phyloP scores from a whole-genome alignment of 2,113 vertebrate species.

The Chaetops frenatus region DNA sequence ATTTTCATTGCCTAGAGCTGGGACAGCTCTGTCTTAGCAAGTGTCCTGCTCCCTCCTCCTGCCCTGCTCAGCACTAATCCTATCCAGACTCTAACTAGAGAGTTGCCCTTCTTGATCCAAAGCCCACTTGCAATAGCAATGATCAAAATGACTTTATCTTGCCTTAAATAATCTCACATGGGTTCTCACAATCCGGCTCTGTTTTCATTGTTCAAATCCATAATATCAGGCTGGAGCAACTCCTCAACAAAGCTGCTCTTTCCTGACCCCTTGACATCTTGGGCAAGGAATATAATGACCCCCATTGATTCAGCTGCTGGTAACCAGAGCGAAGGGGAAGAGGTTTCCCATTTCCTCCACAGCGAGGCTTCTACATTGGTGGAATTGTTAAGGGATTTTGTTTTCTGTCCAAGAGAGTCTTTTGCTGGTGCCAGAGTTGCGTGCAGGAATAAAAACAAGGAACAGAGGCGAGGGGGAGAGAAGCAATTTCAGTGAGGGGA shows the following conservation, averaged over 20 bases:
- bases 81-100: neutral
- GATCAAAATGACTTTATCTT: conserved; percentile 56
- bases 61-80: neutral
- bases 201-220: conserved; percentile 43
- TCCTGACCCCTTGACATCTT: conserved; percentile 55
- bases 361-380: neutral
- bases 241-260: conserved; percentile 50
- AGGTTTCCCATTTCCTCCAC: conserved; percentile 48
- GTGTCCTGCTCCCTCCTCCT: neutral
- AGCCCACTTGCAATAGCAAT: conserved; percentile 24
- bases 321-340: conserved; percentile 27
- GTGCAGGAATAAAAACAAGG: neutral
- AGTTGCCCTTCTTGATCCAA: conserved; percentile 17
- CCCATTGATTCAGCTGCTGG: conserved; percentile 53
- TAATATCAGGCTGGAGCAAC: neutral
- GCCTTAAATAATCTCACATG: conserved; percentile 66
- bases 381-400: conserved; percentile 45
- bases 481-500: neutral
- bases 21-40: neutral
- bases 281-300: conserved; percentile 49
- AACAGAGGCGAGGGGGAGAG: neutral
- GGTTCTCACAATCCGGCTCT: conserved; percentile 32
- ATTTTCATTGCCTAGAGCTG: neutral
- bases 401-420: conserved; percentile 10
- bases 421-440: neutral